phyloP scores from a whole-genome alignment of 1,140 invertebrate genomes.

The Sinella curviseta region DNA sequence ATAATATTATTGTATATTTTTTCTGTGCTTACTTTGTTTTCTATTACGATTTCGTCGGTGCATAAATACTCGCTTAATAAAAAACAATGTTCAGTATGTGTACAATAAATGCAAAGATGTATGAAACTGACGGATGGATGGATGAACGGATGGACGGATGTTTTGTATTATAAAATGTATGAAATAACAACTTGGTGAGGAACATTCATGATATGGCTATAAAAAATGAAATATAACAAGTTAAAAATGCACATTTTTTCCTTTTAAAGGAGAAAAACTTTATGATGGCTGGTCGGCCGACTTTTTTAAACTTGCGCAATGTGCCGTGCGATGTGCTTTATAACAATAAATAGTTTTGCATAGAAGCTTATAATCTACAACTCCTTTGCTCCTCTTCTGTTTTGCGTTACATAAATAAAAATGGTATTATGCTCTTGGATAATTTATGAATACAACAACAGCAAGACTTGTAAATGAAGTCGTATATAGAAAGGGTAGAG shows the following conservation, averaged over 20 bases:
- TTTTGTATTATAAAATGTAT: background rate
- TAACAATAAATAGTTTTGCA: background rate
- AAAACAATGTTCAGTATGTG: background rate
- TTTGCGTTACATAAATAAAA: background rate
- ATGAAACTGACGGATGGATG: background rate
- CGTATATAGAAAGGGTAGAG: background rate
- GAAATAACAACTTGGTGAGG: background rate
- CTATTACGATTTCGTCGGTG: too few relatives aligned
- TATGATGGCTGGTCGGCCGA: background rate
- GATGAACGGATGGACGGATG: background rate
- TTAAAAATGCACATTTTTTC: conserved; percentile 11
- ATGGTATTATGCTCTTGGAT: background rate
- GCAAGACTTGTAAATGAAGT: background rate
- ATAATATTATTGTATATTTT: too few relatives aligned
- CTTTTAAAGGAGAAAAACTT: background rate
- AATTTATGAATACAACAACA: background rate
- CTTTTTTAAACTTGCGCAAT: background rate
- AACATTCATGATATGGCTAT: background rate
- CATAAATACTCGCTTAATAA: background rate
- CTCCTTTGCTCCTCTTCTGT: background rate
- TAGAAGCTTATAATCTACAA: background rate
- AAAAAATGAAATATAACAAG: background rate
- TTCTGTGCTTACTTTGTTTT: too few relatives aligned
- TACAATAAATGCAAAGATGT: background rate
- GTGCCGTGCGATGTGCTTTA: conserved; percentile 10